Conservation (phyloP, 2,888 invertebrate genomes). For the Phrixothrix hirtus region DNA sequence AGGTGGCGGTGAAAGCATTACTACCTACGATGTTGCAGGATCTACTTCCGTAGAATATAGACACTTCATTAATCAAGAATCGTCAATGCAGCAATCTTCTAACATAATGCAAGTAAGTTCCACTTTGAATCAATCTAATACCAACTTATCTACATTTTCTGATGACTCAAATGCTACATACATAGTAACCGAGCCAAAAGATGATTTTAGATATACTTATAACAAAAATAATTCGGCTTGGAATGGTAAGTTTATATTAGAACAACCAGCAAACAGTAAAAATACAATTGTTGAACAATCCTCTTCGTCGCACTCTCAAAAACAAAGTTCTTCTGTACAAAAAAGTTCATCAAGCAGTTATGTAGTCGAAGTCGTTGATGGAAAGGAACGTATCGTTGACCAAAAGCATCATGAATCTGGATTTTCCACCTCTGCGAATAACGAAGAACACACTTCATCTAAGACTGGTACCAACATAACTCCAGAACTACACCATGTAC, state of each 20-base stretch:
- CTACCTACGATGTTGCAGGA: conserved; percentile 48
- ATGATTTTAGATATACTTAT: conserved; percentile 48
- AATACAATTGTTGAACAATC: conserved; percentile 44
- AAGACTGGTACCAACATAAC: conserved; percentile 63
- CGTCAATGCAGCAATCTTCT: conserved; percentile 40
- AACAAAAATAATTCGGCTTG: conserved; percentile 56
- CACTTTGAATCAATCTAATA: conserved; percentile 48
- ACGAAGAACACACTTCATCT: conserved; percentile 61
- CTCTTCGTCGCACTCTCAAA: conserved; percentile 54
- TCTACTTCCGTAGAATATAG: conserved; percentile 52
- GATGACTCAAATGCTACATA: conserved; percentile 50
- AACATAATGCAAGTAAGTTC: conserved; percentile 53
- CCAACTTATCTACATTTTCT: conserved; percentile 45
- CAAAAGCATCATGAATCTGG: conserved; percentile 64
- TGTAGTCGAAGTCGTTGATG: conserved; percentile 67
- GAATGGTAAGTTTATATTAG: conserved; percentile 58
- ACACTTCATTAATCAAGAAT: conserved; percentile 49
- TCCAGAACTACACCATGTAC: conserved; percentile 61
- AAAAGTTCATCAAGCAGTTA: conserved; percentile 68
- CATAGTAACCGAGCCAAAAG: conserved; percentile 54
- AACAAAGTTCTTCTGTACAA: conserved; percentile 60
- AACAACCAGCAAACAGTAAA: conserved; percentile 42
- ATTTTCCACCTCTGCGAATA: conserved; percentile 49
- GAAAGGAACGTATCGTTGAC: conserved; percentile 65
- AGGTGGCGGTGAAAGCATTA: conserved; percentile 53